Conservation (phyloP, 2,888 invertebrate genomes). For the Platycheirus albimanus region DNA sequence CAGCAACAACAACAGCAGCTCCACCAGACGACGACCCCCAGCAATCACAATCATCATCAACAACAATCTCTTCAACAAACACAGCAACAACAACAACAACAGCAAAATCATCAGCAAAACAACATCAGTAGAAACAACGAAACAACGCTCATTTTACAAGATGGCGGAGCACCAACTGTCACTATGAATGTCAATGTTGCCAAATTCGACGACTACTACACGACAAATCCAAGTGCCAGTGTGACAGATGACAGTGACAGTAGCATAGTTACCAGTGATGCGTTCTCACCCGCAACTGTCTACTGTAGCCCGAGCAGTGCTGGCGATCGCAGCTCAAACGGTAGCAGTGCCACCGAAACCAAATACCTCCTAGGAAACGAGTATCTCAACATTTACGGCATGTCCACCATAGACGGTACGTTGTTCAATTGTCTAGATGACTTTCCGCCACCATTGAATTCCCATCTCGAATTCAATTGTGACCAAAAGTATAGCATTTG, state of each 20-base stretch:
- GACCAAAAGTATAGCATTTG: conserved; percentile 62
- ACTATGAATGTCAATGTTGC: conserved; percentile 81
- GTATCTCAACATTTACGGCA: conserved; percentile 28
- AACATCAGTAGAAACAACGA: conserved; percentile 1
- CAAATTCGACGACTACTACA: conserved; percentile 76
- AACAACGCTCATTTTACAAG: conserved; percentile 24
- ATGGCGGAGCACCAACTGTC: conserved; percentile 75
- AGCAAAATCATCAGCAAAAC: conserved; percentile 37
- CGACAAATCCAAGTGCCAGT: conserved; percentile 78
- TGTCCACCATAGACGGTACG: conserved; percentile 34
- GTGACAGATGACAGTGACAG: conserved; percentile 78
- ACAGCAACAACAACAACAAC: conserved; percentile 54
- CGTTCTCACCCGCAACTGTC: conserved; percentile 43
- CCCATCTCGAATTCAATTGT: conserved; percentile 55
- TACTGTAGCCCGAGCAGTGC: conserved; percentile 52
- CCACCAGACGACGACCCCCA: conserved; percentile 73
- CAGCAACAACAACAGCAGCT: conserved; percentile 36
- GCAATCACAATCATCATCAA: conserved; percentile 71
- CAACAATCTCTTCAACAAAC: conserved; percentile 40
- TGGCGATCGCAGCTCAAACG: conserved; percentile 55
- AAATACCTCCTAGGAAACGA: conserved; percentile 19
- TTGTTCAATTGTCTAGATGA: conserved; percentile 43
- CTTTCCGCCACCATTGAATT: conserved; percentile 19
- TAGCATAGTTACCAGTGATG: conserved; percentile 77
- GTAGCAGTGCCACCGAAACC: conserved; percentile 38